Conservation (phyloP, 2,888 invertebrate species). For the Mythimna impura region DNA sequence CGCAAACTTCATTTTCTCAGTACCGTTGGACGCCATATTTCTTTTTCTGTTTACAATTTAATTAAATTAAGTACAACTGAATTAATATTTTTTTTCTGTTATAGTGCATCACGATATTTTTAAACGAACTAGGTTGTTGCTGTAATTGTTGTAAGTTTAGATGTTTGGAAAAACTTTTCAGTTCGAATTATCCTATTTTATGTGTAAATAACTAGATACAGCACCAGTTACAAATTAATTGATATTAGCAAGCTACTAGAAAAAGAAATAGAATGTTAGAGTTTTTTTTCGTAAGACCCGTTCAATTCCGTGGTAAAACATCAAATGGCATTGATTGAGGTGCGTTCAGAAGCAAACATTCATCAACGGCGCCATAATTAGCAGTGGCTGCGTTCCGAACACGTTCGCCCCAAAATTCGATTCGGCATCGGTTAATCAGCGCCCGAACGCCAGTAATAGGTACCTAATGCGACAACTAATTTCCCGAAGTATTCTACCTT, state of each 20-base stretch:
- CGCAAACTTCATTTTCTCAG: conserved; percentile 79
- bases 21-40: conserved; percentile 63
- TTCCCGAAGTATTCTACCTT: conserved; percentile 82
- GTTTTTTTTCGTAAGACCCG: conserved; percentile 7
- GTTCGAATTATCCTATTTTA: background rate
- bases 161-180: conserved; percentile 3
- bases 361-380: conserved; percentile 68
- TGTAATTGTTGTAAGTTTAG: background rate
- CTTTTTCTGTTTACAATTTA: conserved; percentile 66
- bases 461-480: conserved; percentile 88
- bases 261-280: conserved; percentile 10
- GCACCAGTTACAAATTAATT: background rate
- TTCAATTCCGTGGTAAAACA: conserved; percentile 43
- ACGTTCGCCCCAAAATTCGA: conserved; percentile 69
- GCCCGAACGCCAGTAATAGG: conserved; percentile 77
- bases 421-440: conserved; percentile 75
- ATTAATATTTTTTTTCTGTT: conserved; percentile 25
- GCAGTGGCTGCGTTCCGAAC: conserved; percentile 62
- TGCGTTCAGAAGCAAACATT: conserved; percentile 68
- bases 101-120: conserved; percentile 20
- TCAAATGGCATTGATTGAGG: conserved; percentile 61
- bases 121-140: background rate
- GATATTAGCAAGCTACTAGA: background rate
- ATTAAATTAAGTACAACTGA: conserved; percentile 47
- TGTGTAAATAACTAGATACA: background rate